phyloP scores from a whole-genome alignment of 2,113 vertebrate species.

The Gnathonemus echidnorhynchus region DNA sequence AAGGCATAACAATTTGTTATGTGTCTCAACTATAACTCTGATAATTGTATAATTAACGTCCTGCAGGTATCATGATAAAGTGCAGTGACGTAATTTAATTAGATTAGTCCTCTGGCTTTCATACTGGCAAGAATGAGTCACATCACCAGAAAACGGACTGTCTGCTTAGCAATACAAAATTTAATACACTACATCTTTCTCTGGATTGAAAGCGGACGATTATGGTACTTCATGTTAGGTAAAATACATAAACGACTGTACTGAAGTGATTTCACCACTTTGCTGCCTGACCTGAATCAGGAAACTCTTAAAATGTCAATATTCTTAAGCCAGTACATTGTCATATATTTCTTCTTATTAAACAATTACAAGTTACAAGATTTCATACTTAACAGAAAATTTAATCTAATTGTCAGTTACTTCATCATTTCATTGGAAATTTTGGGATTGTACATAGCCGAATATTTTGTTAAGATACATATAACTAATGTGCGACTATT shows the following conservation, averaged over 20 bases:
- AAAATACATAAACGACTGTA: background rate
- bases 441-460: background rate
- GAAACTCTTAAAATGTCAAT: background rate
- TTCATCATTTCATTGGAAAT: background rate
- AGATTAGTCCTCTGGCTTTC: background rate
- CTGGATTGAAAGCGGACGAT: background rate
- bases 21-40: background rate
- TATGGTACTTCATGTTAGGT: background rate
- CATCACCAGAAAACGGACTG: background rate
- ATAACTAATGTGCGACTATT: background rate
- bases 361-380: background rate
- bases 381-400: background rate
- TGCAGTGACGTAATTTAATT: background rate
- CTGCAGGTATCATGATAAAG: background rate
- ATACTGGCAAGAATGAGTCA: background rate
- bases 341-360: background rate
- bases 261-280: background rate
- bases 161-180: background rate
- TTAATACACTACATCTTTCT: background rate
- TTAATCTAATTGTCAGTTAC: background rate
- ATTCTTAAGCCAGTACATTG: background rate
- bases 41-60: background rate
- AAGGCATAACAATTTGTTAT: background rate
- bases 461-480: background rate
- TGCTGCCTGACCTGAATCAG: background rate